phyloP scores from a whole-genome alignment of 2,797 vertebrate genomes.

The Pogonophryne albipinna region DNA sequence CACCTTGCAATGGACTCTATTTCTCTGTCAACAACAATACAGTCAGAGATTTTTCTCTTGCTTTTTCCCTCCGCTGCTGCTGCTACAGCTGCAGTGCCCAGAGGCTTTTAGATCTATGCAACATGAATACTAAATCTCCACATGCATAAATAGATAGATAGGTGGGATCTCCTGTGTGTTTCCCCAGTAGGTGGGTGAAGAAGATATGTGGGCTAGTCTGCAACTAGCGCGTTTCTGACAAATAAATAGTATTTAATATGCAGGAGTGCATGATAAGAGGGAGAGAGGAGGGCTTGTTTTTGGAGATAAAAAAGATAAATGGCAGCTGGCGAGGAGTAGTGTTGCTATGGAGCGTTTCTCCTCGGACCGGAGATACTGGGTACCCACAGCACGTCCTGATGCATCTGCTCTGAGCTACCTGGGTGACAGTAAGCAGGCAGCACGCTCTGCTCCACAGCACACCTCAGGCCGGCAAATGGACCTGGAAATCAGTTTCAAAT shows the following conservation, averaged over 20 bases:
- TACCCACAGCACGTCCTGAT: conserved; percentile 36
- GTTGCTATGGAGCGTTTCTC: conserved; percentile 33
- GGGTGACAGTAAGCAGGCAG: conserved; percentile 43
- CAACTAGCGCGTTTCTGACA: conserved; percentile 33
- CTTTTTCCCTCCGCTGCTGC: neutral
- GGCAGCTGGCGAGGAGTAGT: conserved; percentile 18
- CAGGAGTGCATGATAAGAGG: conserved; percentile 23
- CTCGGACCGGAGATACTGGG: conserved; percentile 11
- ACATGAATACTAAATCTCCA: conserved; percentile 65
- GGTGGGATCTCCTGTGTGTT: conserved; percentile 45
- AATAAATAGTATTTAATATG: conserved; percentile 39
- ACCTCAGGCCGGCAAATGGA: conserved; percentile 33
- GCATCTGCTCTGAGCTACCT: conserved; percentile 33
- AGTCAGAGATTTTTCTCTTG: conserved; percentile 19
- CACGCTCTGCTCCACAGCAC: conserved; percentile 43
- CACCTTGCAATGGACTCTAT: conserved; percentile 36
- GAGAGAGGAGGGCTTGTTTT: conserved; percentile 3
- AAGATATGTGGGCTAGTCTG: conserved; percentile 27
- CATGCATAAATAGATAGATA: conserved; percentile 11
- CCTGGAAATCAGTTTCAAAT: conserved; percentile 58
- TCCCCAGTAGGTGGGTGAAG: conserved; percentile 13
- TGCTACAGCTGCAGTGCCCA: conserved; percentile 56
- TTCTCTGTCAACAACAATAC: conserved; percentile 40
- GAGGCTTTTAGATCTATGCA: conserved; percentile 46
- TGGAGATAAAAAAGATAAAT: conserved; percentile 12